phyloP scores from a whole-genome alignment of 2,797 vertebrate species.

The Neoniphon sammara region DNA sequence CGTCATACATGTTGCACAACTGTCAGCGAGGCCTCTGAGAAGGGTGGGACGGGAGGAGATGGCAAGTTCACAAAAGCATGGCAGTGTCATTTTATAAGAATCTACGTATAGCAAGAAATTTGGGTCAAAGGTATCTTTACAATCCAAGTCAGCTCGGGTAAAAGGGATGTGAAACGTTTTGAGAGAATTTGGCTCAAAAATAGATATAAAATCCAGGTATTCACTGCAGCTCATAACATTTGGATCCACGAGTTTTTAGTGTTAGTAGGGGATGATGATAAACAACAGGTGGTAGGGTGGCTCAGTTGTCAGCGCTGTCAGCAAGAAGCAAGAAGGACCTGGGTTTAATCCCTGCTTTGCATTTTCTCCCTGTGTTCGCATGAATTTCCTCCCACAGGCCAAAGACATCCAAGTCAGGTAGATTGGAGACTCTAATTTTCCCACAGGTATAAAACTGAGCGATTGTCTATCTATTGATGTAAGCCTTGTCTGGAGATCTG shows the following conservation, averaged over 20 bases:
- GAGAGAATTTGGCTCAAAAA: not conserved
- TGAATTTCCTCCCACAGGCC: too few species aligned
- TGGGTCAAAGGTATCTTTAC: not conserved
- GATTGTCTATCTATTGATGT: not conserved
- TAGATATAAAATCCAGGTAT: not conserved
- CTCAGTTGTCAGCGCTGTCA: too few species aligned
- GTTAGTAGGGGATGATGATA: too few species aligned
- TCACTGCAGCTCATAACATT: not conserved
- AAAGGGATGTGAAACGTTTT: not conserved
- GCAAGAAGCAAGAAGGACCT: too few species aligned
- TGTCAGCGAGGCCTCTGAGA: accelerated
- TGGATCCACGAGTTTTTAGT: not conserved
- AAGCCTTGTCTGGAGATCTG: not conserved
- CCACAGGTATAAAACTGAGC: too few species aligned
- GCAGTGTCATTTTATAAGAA: not conserved
- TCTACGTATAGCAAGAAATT: not conserved
- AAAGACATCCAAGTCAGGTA: too few species aligned
- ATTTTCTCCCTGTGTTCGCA: too few species aligned
- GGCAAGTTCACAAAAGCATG: not conserved
- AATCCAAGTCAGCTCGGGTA: not conserved
- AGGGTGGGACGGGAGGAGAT: not conserved
- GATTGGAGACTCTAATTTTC: too few species aligned
- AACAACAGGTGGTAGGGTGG: too few species aligned
- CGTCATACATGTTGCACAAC: constrained; percentile 51
- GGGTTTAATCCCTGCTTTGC: too few species aligned